Base-by-base conservation (phyloP, 2,797 vertebrate species). In the Choloepus didactylus region DNA sequence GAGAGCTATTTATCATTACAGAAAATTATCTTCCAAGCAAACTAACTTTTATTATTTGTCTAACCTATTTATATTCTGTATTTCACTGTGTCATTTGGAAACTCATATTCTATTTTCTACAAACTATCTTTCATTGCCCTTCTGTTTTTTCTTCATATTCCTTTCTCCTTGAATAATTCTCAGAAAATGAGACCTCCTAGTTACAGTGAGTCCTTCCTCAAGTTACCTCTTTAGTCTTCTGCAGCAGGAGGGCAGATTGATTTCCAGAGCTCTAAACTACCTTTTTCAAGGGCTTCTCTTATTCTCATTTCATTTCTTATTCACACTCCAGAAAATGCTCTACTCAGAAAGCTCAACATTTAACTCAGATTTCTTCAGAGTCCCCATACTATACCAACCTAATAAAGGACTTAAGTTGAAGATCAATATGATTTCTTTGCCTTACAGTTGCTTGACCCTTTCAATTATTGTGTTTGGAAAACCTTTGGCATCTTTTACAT, bases 381-480 rank as follows among this genome's bases (percentile, higher is more conserved):
- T 69, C n/a, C 29, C 0, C 21, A 10, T 75, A 86, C 25, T 4
- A 60, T 1, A 41, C 8, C 4, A 51, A 29, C 35, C 82, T 29
- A 1, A 35, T 21, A 18, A 62, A 84, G 23, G 44, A 73, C 8
- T 60, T 59, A 3, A 62, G 27, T 21, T 75, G 29, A 92, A 66
- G 3, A 51, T 62, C 4, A n/a, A 5, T 38, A 21, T 19, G 11
- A 35, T 44, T 79, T 89, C 49, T 69, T 54, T 62, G 23, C 29
- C 38, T 81, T 41, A 38, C 0, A 62, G 1, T 25, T 60, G 19
- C 25, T 82, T 82, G 9, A 51, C 8, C 4, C 46, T 79, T 11
- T 77, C 44, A 69, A 51, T 88, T 54, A 70, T 35, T 87, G 77
- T 66, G 38, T 83, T 35, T 92, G 18, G 31, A 49, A 82, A 95